phyloP scores from a whole-genome alignment of 2,888 invertebrate genomes.

The Ryuthela nishihirai region DNA sequence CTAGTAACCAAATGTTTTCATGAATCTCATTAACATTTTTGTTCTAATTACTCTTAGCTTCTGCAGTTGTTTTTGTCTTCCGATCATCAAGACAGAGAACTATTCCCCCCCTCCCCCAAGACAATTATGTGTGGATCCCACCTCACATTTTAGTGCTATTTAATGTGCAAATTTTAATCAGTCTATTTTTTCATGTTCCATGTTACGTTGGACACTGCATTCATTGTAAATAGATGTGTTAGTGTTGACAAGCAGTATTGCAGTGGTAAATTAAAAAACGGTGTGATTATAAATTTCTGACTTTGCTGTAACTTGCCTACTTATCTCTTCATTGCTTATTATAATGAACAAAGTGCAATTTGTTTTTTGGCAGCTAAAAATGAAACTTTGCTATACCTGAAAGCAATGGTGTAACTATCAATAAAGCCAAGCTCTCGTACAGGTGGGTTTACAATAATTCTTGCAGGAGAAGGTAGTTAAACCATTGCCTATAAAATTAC shows the following conservation, averaged over 20 bases:
- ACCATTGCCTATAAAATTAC: too few species aligned
- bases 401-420: too few species aligned
- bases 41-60: background rate
- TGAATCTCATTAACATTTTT: constrained; percentile 22
- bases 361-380: too few species aligned
- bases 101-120: constrained; percentile 1
- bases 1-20: constrained; percentile 31
- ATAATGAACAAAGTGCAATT: too few species aligned
- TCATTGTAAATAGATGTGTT: constrained; percentile 37
- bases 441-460: too few species aligned
- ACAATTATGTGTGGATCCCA: constrained; percentile 27
- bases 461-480: too few species aligned
- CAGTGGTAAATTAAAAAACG: constrained; percentile 31
- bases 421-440: too few species aligned
- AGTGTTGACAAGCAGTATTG: constrained; percentile 29
- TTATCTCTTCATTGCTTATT: too few species aligned
- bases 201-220: constrained; percentile 34
- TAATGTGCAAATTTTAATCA: constrained; percentile 37
- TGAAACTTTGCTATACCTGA: too few species aligned
- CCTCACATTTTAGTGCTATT: constrained; percentile 28
- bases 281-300: constrained; percentile 30
- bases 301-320: too few species aligned
- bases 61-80: background rate
- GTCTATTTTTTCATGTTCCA: constrained; percentile 36
- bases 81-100: constrained; percentile 10